Base-by-base conservation (phyloP, 2,797 vertebrate species). In the Pelobates cultripes region DNA sequence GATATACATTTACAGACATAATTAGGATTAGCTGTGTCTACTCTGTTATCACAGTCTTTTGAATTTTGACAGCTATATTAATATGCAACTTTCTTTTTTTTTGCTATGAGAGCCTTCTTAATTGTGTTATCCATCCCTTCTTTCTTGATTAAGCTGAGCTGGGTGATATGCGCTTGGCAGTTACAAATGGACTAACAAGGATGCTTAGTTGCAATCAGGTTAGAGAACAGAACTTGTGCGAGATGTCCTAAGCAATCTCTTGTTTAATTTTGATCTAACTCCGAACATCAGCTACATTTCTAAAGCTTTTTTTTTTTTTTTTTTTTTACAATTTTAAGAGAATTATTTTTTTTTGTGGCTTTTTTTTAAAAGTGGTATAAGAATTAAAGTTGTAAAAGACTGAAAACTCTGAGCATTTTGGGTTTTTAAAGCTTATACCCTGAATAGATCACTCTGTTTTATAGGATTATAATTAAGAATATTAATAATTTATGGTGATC, bases 91-190 rank as follows among this genome's bases (percentile, higher is more conserved):
- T 63, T 64, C 1, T 28, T 28, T 28, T 28, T 28, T 75, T 63
- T 66, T 76, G 40, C 63, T 9, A 64, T 66, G 60, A 76, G 17
- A 76, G 61, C 74, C 43, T 47, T 66, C 60, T 47, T 76, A 76
- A 76, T 76, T 66, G 14, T 64, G 2, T 64, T 64, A 64, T 64
- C 61, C 66, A 47, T 66, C 41, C 17, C 63, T 64, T 76, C 60
- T 45, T 47, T 64, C 43, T 66, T 76, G 74, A 66, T 76, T 76
- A 76, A 66, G 40, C 63, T 66, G 44, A 76, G 74, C 74, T 66
- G n/a, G 41, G 60, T 76, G 74, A 76, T 76, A 66, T 76, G 61
- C 61, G 66, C 44, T 76, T 64, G 60, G 74, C 74, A 76, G 61
- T 47, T 64, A 43, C 47, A 17, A 43, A 76, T n/a, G 53, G 61